Conservation (phyloP, 53 echinoderm and acorn worm species). For the Holothuria scabra region DNA sequence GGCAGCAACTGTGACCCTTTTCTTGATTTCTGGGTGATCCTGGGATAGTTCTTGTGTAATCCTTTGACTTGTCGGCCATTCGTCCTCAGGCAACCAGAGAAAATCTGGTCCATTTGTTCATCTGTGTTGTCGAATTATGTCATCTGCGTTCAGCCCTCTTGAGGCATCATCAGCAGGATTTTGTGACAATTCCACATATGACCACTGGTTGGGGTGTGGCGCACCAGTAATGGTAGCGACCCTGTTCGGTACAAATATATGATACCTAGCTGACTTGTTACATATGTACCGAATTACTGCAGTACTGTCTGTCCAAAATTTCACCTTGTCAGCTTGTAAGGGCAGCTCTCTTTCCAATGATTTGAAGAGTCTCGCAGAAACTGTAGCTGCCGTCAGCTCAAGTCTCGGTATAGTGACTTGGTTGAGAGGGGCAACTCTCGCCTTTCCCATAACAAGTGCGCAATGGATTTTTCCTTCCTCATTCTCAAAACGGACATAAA, state of each 20-base stretch:
- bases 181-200: slow-evolving; percentile 5
- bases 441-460: slow-evolving; percentile 30
- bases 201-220: slow-evolving; percentile 2
- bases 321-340: background rate
- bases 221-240: slow-evolving; percentile 27
- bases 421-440: slow-evolving; percentile 29
- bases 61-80: too few relatives aligned
- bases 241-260: background rate
- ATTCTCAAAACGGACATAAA: slow-evolving; percentile 36
- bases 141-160: slow-evolving; percentile 6
- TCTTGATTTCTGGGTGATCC: too few relatives aligned
- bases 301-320: slow-evolving; percentile 28
- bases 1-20: too few relatives aligned
- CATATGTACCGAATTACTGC: slow-evolving; percentile 10
- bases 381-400: slow-evolving; percentile 14
- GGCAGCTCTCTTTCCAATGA: slow-evolving; percentile 3
- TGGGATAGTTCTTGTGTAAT: too few relatives aligned
- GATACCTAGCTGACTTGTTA: slow-evolving; percentile 3
- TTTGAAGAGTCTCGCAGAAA: slow-evolving; percentile 13
- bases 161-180: slow-evolving; percentile 8
- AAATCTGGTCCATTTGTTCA: too few relatives aligned
- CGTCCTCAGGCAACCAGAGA: too few relatives aligned
- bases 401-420: slow-evolving; percentile 29
- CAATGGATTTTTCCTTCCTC: slow-evolving; percentile 39
- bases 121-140: too few relatives aligned